Base-by-base conservation (phyloP, 1,140 invertebrate genomes). In the Plectrocnemia conspersa region DNA sequence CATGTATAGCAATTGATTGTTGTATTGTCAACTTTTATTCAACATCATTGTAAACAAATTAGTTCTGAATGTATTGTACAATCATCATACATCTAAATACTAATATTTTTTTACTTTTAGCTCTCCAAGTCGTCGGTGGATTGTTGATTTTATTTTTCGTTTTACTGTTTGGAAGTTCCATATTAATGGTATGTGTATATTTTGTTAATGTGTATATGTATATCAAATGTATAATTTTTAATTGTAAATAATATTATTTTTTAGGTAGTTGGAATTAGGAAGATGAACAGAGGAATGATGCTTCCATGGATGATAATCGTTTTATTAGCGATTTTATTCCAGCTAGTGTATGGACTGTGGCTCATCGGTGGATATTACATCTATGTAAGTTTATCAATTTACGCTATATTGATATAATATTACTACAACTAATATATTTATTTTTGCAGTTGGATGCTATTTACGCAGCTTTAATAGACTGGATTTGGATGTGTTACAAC, bases 291-390 rank as follows among this genome's bases (percentile, higher is more conserved):
- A 68, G 89, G 88, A 1, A 78, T 87, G 65, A 77, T 93, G 58
- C 65, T 93, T 22, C 90, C 89, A 0, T 93, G 89, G 88, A 65
- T 92, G n/a, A 69, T 79, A 16, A 68, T 76, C 1, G 83, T 89
- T 75, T 80, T 81, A 2, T 63, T 88, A 1, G 80, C 82, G 13
- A 84, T 89, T 47, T 47, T 82, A 0, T 91, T 91, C 64, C 87
- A 91, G 67, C 72, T 89, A 35, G 64, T 84, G 10, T 91, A 89
- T 72, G 88, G 89, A 9, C 65, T 92, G 15, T 91, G 89, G 88
- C 73, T 91, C 1, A 70, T 91, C 32, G 86, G 85, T 48, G 88
- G 88, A 35, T 93, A 93, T 63, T 92, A 92, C 65, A 91, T 92
- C 68, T 91, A 91, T 76, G 88, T 93, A 74, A 87, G 86, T 78